phyloP scores from a whole-genome alignment of 1,140 invertebrate genomes.

The Theocolax elegans region DNA sequence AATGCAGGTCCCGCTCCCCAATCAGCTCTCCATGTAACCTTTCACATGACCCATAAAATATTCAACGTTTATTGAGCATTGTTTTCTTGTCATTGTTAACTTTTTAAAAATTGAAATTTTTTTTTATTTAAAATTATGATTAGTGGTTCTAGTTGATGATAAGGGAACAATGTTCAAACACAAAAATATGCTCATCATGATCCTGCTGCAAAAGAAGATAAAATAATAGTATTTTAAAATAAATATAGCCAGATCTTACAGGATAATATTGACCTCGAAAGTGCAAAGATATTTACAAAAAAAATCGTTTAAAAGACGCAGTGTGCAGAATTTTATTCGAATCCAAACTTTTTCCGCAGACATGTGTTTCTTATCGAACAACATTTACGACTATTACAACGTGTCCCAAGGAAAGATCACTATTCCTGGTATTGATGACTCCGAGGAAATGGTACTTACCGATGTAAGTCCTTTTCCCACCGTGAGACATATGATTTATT shows the following conservation, averaged over 20 bases:
- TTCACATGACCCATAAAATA: no score
- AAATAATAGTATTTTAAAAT: no score
- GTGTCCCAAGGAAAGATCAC: constrained; percentile 82
- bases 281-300: background rate
- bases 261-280: background rate
- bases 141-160: no score
- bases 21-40: constrained; percentile 48
- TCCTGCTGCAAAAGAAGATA: no score
- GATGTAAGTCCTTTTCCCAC: constrained; percentile 73
- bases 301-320: no score
- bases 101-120: background rate
- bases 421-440: constrained; percentile 81
- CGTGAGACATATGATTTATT: constrained; percentile 1
- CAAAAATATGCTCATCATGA: no score
- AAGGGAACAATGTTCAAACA: no score
- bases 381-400: constrained; percentile 79
- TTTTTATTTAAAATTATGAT: no score
- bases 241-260: background rate
- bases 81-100: background rate
- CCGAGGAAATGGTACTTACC: constrained; percentile 78
- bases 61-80: no score
- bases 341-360: constrained; percentile 65
- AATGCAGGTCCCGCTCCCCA: constrained; percentile 60
- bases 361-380: constrained; percentile 69
- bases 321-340: constrained; percentile 36